phyloP scores from a whole-genome alignment of 2,888 invertebrate species.

The Plebejus melissa region DNA sequence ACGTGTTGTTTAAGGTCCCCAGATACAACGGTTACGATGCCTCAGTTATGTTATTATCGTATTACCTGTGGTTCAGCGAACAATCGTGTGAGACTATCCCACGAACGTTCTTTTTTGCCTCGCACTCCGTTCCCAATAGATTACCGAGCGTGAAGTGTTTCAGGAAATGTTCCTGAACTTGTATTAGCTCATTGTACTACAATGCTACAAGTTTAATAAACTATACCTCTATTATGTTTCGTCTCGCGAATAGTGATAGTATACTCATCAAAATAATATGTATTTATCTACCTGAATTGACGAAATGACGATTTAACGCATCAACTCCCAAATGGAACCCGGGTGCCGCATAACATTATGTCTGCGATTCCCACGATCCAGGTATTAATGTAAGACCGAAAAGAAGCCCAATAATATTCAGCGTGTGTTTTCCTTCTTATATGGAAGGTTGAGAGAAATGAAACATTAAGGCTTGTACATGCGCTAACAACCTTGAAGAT shows the following conservation, averaged over 20 bases:
- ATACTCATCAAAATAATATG: too few relatives aligned
- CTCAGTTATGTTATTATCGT: constrained; percentile 33
- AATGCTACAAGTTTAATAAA: neutral
- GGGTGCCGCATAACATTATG: too few relatives aligned
- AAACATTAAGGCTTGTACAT: neutral
- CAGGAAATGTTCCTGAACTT: constrained; percentile 16
- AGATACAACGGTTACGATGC: constrained; percentile 36
- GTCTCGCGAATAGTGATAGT: too few relatives aligned
- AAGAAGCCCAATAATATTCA: neutral
- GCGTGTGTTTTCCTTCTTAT: neutral
- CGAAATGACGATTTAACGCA: too few relatives aligned
- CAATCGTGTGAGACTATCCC: constrained; percentile 33
- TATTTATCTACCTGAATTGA: too few relatives aligned
- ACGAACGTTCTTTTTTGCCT: constrained; percentile 32
- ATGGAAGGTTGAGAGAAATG: neutral
- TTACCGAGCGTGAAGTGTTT: constrained; percentile 9
- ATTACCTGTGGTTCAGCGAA: constrained; percentile 32
- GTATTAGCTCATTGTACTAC: neutral
- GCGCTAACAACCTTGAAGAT: too few relatives aligned
- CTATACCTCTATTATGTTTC: too few relatives aligned
- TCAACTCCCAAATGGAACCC: too few relatives aligned
- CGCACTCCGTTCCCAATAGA: constrained; percentile 1
- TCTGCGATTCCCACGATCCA: too few relatives aligned
- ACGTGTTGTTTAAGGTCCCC: constrained; percentile 34
- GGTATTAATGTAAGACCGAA: too few relatives aligned